These are phyloP conservation scores for Scomber japonicus DNA, from an alignment of 2,113 vertebrate genomes.

Conservation along the genomic window DNA sequence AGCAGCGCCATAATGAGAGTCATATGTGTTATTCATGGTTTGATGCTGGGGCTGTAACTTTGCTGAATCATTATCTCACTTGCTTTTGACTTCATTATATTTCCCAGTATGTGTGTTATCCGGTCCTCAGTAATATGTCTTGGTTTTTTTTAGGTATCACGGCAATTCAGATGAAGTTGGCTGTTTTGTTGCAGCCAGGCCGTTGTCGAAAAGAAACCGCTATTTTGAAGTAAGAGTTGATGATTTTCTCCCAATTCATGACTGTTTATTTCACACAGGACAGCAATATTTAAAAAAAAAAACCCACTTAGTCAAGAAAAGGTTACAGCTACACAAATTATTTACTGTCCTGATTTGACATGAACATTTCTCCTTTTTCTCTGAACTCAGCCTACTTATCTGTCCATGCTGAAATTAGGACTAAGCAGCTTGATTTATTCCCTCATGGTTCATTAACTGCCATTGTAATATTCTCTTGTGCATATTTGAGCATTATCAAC, in stretches of 20 bases:
- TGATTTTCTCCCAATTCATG: not conserved
- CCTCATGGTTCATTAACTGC: not conserved
- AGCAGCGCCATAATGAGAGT: not conserved
- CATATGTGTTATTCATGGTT: not conserved
- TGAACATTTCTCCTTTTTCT: not conserved
- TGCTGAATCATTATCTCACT: not conserved
- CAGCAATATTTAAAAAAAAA: not conserved
- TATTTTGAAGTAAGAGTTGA: constrained; percentile 92
- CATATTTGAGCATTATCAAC: not conserved
- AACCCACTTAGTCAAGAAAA: not conserved
- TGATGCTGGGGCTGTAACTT: not conserved
- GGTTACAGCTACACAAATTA: not conserved
- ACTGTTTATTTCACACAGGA: not conserved
- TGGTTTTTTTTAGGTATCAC: constrained; percentile 88
- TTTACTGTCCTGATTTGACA: constrained; percentile 3
- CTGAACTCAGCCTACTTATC: not conserved
- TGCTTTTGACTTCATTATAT: not conserved
- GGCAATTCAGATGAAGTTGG: constrained; percentile 96
- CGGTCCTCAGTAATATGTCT: not conserved
- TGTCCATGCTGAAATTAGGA: not conserved
- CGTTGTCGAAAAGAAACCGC: constrained; percentile 92
- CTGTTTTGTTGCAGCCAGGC: constrained; percentile 93
- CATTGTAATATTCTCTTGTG: too few species aligned
- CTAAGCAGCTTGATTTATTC: not conserved
- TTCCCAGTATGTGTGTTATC: too few species aligned